Percentiles rank a stretch among this genome's conserved stretches.
Conservation (phyloP, 2,888 invertebrate genomes). For the Tanypteryx hageni region DNA sequence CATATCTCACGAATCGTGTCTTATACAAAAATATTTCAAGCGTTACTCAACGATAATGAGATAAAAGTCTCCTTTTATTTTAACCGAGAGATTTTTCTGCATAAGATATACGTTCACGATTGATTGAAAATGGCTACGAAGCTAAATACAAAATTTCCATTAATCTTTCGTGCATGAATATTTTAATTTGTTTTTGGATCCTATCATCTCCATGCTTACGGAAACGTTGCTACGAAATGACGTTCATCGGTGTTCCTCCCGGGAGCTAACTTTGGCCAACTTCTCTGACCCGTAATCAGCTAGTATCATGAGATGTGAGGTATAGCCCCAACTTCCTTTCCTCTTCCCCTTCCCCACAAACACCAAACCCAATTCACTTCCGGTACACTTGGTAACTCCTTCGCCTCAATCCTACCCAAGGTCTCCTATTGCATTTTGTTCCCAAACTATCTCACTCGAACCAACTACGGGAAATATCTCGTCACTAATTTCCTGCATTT, state of each 20-base stretch:
- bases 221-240: not conserved
- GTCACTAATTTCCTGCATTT: not conserved
- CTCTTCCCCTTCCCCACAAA: not conserved
- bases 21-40: too few species aligned
- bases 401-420: not conserved
- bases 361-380: not conserved
- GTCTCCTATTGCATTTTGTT: not conserved
- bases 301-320: not conserved
- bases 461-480: constrained; percentile 9
- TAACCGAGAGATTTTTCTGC: too few species aligned
- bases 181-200: too few species aligned
- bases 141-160: too few species aligned
- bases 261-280: constrained; percentile 5
- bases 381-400: not conserved
- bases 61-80: too few species aligned
- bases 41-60: too few species aligned
- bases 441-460: not conserved
- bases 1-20: too few species aligned
- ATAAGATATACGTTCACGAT: too few species aligned
- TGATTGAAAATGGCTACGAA: too few species aligned
- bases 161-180: too few species aligned
- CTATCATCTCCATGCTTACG: not conserved
- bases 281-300: not conserved
- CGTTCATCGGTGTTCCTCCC: not conserved
- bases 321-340: not conserved